Evolutionary conservation across 2,888 invertebrate genomes (phyloP), one percentile per base, ranked within the genome.

Genomic region (Poecilus cupreus): DNA sequence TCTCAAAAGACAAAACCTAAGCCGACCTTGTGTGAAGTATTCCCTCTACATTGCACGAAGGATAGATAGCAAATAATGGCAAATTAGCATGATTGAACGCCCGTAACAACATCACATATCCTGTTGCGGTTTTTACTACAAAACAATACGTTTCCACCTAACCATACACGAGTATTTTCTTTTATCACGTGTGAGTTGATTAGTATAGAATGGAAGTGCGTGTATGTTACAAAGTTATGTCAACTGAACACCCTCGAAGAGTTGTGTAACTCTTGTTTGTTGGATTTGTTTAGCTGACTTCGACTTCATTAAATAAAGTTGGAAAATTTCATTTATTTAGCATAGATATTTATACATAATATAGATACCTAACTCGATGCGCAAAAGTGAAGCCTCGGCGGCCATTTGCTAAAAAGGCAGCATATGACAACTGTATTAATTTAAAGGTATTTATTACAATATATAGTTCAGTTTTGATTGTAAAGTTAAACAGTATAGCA

Each of bases 81-180:
- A 60, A 51, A 60, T 60, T 60, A 60, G 5, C 60, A 60, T 60
- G 60, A 1, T n/a, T 60, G 60, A 60, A 60, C 26, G 60, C 60
- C 26, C 24, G 60, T 60, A 60, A 60, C 24, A 43, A 43, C 43
- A 43, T 11, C 43, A 60, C 11, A 13, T 60, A 60, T 60, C 60
- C 13, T 60, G 60, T 60, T 60, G 60, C 60, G 60, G 60, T 60
- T 54, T 54, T 22, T 43, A 43, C 43, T 43, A 43, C 22, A n/a
- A 54, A 18, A 54, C 54, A 54, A 54, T 54, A 18, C 54, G 20
- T 54, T 22, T 20, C 22, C 22, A 54, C 22, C 20, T 43, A 43
- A 43, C 43, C 43, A 43, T n/a, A 43, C 13, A 43, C 43, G 43
- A 43, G 11, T 3, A 43, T 43, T 43, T 43, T 13, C 13, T 43